These are phyloP conservation scores for Galerucella pusilla DNA, from an alignment of 2,888 invertebrate species.

Conservation along the genomic window DNA sequence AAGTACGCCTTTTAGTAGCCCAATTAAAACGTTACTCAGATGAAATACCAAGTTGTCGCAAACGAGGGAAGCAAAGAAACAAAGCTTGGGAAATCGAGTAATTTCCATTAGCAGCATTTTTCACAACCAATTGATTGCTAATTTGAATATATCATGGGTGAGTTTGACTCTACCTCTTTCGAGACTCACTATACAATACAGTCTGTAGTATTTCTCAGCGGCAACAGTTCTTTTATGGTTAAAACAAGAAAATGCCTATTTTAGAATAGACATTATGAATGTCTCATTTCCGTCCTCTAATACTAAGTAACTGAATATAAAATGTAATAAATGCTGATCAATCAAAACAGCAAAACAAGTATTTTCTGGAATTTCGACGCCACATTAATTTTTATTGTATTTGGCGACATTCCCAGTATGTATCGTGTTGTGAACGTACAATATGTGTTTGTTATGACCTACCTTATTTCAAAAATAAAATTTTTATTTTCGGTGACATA, in stretches of 20 bases:
- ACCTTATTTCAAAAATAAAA: background rate
- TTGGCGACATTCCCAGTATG: slow-evolving; percentile 13
- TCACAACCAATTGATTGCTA: too few relatives aligned
- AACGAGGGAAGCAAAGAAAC: too few relatives aligned
- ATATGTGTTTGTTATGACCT: background rate
- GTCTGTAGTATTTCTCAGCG: too few relatives aligned
- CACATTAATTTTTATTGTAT: slow-evolving; percentile 10
- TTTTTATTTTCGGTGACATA: background rate
- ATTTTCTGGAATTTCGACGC: slow-evolving; percentile 1
- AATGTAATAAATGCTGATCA: background rate
- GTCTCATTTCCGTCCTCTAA: background rate
- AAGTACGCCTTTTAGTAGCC: too few relatives aligned
- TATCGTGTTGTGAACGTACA: slow-evolving; percentile 4
- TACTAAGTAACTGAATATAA: background rate
- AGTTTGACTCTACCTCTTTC: too few relatives aligned
- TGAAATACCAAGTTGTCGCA: too few relatives aligned
- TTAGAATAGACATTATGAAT: background rate
- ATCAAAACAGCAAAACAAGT: background rate
- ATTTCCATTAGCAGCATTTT: too few relatives aligned
- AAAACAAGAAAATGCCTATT: background rate
- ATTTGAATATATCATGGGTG: too few relatives aligned
- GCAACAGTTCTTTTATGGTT: too few relatives aligned
- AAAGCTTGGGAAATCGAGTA: too few relatives aligned
- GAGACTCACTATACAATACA: too few relatives aligned
- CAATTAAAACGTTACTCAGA: too few relatives aligned